Percentiles rank a stretch among this genome's conserved stretches.
Evolutionary conservation across 2,797 vertebrate species (phyloP).

Genomic region (Microcaecilia unicolor): DNA sequence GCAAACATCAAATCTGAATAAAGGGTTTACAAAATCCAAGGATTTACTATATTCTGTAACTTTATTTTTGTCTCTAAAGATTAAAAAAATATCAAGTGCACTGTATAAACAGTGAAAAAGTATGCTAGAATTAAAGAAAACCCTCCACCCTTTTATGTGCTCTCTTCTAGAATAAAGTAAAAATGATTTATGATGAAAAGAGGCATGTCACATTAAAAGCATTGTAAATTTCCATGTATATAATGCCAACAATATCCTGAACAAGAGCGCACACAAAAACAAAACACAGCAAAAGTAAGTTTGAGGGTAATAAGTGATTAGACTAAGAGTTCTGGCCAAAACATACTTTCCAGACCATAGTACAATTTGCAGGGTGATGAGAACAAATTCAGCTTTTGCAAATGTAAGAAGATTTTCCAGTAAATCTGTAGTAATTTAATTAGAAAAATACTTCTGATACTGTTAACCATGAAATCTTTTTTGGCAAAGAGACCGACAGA

Average conservation of each 20-base stretch:
- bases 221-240: constrained; percentile 7
- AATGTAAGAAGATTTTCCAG: constrained; percentile 39
- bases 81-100: too few species aligned
- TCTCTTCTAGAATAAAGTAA: too few species aligned
- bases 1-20: too few species aligned
- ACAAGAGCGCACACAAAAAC: too few species aligned
- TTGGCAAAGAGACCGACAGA: constrained; percentile 54
- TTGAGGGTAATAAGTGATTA: constrained; percentile 6
- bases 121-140: too few species aligned
- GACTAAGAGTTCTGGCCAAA: background rate
- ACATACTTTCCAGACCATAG: background rate
- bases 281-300: constrained; percentile 10
- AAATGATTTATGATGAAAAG: constrained; percentile 13
- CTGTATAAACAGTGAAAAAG: too few species aligned
- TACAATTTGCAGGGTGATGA: constrained; percentile 3
- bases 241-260: background rate
- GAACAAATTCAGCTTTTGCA: constrained; percentile 24
- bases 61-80: too few species aligned
- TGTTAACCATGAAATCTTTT: constrained; percentile 51
- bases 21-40: too few species aligned
- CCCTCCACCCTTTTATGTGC: too few species aligned
- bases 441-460: constrained; percentile 29
- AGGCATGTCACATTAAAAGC: constrained; percentile 1
- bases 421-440: constrained; percentile 37
- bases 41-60: too few species aligned